Evolutionary conservation across 2,888 invertebrate species (phyloP).

Genomic region (Gastracanthus pulcherrimus): DNA sequence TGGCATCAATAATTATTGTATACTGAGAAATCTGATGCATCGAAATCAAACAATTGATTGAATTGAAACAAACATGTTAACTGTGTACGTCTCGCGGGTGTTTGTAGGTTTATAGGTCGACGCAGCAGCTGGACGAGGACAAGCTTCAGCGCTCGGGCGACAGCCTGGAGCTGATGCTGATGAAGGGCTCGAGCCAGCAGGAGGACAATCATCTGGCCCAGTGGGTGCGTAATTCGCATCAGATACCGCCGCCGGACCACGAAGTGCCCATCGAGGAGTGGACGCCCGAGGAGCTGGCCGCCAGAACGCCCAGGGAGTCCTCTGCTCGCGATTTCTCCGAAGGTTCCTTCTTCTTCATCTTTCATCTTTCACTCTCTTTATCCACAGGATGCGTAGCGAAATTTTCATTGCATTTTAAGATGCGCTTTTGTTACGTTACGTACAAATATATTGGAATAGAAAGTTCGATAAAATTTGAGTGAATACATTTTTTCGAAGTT

Average conservation of each 20-base stretch:
- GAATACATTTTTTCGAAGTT: no score
- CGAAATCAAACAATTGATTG: no score
- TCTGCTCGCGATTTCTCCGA: conserved; percentile 51
- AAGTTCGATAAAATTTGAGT: no score
- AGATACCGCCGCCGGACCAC: conserved; percentile 72
- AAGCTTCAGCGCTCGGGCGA: conserved; percentile 58
- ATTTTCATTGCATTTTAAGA: no score
- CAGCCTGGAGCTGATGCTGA: conserved; percentile 61
- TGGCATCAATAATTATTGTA: no score
- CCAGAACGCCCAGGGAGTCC: conserved; percentile 69
- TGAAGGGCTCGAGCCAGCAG: conserved; percentile 57
- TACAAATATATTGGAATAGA: no score
- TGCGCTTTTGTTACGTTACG: no score
- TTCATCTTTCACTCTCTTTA: no score
- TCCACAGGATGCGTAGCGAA: no score
- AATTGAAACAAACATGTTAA: background rate
- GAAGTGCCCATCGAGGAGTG: conserved; percentile 73
- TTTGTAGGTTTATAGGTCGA: conserved; percentile 51
- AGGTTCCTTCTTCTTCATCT: conserved; percentile 21
- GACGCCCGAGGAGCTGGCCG: conserved; percentile 74
- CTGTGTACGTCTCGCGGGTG: background rate
- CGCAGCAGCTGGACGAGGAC: conserved; percentile 52
- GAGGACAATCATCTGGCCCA: conserved; percentile 72
- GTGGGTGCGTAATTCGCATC: conserved; percentile 75
- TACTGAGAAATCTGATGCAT: no score